Conservation (phyloP, 2,797 vertebrate genomes). For the Cryptoblepharus egeriae region DNA sequence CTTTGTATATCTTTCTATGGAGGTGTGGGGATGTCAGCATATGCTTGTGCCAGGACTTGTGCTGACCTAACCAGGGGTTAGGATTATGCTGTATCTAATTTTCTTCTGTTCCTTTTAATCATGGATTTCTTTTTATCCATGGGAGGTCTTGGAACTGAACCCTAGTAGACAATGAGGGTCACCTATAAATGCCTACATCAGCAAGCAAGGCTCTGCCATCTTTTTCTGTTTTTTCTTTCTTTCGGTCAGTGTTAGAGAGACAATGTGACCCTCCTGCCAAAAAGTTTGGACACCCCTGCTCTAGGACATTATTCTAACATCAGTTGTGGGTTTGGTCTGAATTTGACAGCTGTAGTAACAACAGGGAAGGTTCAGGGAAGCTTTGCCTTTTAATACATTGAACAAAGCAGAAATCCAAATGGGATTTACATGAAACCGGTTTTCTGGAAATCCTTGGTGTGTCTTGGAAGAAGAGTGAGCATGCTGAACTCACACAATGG, state of each 20-base stretch:
- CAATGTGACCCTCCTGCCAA: too few relatives aligned
- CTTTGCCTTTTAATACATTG: neutral
- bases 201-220: neutral
- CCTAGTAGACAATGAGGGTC: too few relatives aligned
- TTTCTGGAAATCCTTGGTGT: rapidly evolving
- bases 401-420: neutral
- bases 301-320: neutral
- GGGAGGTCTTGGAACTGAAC: too few relatives aligned
- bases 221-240: neutral
- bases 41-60: too few relatives aligned
- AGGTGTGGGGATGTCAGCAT: too few relatives aligned
- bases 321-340: neutral
- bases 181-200: neutral
- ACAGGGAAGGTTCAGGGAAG: neutral
- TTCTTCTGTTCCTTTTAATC: too few relatives aligned
- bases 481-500: neutral
- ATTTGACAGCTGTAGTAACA: neutral
- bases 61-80: too few relatives aligned
- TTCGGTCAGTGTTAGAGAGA: neutral
- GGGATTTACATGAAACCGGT: neutral
- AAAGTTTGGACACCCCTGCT: too few relatives aligned
- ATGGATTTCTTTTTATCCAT: too few relatives aligned
- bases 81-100: too few relatives aligned
- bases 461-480: neutral
- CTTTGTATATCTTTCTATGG: too few relatives aligned